Evolutionary conservation across 2,113 vertebrate species (phyloP).

Genomic region (Morone chrysops): DNA sequence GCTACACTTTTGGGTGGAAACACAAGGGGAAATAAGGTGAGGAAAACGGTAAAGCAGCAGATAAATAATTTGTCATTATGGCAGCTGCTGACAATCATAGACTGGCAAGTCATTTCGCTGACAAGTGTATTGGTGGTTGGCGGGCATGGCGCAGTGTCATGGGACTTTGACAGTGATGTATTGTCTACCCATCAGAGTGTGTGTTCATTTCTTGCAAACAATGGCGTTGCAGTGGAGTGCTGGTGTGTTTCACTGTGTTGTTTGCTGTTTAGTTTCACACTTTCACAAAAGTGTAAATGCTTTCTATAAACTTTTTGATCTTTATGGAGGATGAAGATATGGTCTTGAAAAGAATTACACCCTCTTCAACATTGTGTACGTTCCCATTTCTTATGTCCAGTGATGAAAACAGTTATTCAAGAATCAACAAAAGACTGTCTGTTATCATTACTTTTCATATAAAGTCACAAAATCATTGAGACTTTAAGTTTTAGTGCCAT

Average conservation of each 20-base stretch:
- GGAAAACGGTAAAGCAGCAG: conserved; percentile 30
- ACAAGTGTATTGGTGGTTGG: conserved; percentile 62
- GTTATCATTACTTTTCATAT: conserved; percentile 34
- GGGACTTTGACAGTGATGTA: conserved; percentile 73
- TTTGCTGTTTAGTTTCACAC: conserved; percentile 20
- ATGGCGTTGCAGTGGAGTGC: conserved; percentile 38
- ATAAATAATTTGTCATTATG: conserved; percentile 72
- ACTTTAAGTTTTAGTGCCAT: conserved; percentile 50
- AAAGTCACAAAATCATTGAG: conserved; percentile 24
- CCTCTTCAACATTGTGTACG: conserved; percentile 2
- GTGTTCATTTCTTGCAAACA: conserved; percentile 73
- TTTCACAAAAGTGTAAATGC: not conserved
- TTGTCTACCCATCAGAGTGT: conserved; percentile 60
- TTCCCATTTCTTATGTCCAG: conserved; percentile 4
- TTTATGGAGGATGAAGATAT: not conserved
- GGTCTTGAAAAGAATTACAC: not conserved
- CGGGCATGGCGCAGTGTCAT: conserved; percentile 55
- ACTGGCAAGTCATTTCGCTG: conserved; percentile 74
- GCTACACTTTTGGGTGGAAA: conserved; percentile 45
- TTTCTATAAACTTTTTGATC: not conserved
- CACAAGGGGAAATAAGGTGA: conserved; percentile 36
- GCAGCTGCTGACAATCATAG: conserved; percentile 75
- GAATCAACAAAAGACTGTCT: conserved; percentile 19
- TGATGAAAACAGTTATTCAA: conserved; percentile 26
- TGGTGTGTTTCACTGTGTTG: conserved; percentile 41